Percentiles rank a stretch among this genome's conserved stretches.
These are phyloP conservation scores for Fragum fragum DNA, from an alignment of 2,888 invertebrate species.

Conservation along the genomic window DNA sequence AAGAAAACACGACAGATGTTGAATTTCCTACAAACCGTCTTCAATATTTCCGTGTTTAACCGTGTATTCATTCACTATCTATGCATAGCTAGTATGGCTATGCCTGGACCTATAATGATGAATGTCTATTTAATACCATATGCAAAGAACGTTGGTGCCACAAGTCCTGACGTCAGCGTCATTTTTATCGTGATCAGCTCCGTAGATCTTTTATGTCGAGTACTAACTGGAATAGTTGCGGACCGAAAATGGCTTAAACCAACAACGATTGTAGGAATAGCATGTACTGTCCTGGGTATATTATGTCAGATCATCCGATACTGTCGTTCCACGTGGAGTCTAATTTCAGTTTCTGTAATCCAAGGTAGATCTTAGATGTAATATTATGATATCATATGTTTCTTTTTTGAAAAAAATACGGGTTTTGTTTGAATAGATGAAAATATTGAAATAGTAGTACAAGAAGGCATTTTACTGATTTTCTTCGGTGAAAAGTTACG, in stretches of 20 bases:
- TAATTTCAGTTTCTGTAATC: constrained; percentile 40
- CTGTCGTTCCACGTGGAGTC: constrained; percentile 16
- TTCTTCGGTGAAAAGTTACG: too few species aligned
- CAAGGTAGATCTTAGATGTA: constrained; percentile 43
- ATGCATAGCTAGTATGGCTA: neutral
- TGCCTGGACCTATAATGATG: constrained; percentile 26
- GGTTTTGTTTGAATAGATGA: too few species aligned
- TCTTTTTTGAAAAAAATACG: too few species aligned
- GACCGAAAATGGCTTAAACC: constrained; percentile 31
- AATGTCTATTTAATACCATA: constrained; percentile 23
- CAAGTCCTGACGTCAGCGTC: constrained; percentile 3
- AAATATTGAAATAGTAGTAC: too few species aligned
- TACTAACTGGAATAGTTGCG: constrained; percentile 28
- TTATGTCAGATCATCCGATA: constrained; percentile 18
- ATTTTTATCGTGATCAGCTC: constrained; percentile 32
- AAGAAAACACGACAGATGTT: neutral
- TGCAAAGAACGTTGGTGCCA: constrained; percentile 37
- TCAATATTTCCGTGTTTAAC: constrained; percentile 32
- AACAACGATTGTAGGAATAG: constrained; percentile 36
- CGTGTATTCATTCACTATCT: constrained; percentile 34
- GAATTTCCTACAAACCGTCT: constrained; percentile 9
- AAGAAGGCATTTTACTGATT: too few species aligned
- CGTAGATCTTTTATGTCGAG: constrained; percentile 21
- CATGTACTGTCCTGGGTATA: constrained; percentile 12
- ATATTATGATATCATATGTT: too few species aligned